Evolutionary conservation across 2,888 invertebrate species (phyloP).

Genomic region (Melanostoma mellinum): DNA sequence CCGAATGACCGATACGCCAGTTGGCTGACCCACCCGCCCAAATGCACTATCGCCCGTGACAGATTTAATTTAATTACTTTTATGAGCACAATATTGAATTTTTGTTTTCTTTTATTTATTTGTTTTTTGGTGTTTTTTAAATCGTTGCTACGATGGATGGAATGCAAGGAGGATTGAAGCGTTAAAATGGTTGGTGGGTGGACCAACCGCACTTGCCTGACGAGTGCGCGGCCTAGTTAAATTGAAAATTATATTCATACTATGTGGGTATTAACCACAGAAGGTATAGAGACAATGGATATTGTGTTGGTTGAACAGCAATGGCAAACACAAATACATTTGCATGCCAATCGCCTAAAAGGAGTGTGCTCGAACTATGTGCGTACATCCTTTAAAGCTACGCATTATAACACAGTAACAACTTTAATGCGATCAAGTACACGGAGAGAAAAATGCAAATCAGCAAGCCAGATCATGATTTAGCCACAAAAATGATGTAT

Average conservation of each 20-base stretch:
- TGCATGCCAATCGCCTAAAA: not conserved
- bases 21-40: conserved; percentile 2
- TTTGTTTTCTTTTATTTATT: not conserved
- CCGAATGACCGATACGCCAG: too few relatives aligned
- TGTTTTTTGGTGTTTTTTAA: conserved; percentile 14
- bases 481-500: not conserved
- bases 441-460: conserved; percentile 22
- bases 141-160: conserved; percentile 13
- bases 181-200: conserved; percentile 8
- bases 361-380: not conserved
- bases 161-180: not conserved
- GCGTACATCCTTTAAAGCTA: conserved; percentile 16
- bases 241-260: conserved; percentile 59
- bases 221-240: conserved; percentile 50
- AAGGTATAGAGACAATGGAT: conserved; percentile 32
- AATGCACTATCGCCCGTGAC: conserved; percentile 40
- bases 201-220: conserved; percentile 34
- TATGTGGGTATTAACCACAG: conserved; percentile 50
- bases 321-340: not conserved
- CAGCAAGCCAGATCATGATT: not conserved
- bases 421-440: conserved; percentile 41
- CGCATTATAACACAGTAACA: conserved; percentile 27
- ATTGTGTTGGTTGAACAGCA: conserved; percentile 13
- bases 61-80: conserved; percentile 72
- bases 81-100: conserved; percentile 62